Conservation (phyloP, 2,113 vertebrate species). For the Cnemophilus loriae region DNA sequence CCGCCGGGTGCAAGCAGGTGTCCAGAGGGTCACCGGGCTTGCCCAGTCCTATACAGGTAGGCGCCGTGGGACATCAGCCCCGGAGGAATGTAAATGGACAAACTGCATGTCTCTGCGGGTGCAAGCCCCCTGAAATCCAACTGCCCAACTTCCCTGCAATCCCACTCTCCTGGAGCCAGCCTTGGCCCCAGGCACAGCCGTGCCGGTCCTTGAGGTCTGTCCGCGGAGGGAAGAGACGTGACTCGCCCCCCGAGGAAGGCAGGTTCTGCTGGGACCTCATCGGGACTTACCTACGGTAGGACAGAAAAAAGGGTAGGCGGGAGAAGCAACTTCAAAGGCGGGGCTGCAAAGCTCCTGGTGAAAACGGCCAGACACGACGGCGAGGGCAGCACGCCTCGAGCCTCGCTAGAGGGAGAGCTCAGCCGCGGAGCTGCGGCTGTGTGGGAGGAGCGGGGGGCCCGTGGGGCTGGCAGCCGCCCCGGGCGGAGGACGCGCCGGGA, state of each 20-base stretch:
- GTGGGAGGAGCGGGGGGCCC: not conserved
- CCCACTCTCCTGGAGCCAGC: not conserved
- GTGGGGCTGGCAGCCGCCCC: not conserved
- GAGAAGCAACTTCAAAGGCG: not conserved
- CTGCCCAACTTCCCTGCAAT: not conserved
- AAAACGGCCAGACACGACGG: accelerated
- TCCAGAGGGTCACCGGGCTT: not conserved
- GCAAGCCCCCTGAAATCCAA: not conserved
- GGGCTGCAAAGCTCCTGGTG: not conserved
- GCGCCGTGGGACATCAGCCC: not conserved
- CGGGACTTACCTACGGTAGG: not conserved
- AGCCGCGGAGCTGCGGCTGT: not conserved
- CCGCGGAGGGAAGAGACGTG: not conserved
- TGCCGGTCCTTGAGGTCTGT: not conserved
- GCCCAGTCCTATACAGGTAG: not conserved
- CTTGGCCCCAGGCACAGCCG: not conserved
- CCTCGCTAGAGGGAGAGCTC: not conserved
- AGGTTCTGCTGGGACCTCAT: not conserved
- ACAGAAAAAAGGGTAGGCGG: not conserved
- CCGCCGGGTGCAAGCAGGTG: not conserved
- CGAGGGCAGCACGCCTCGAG: not conserved
- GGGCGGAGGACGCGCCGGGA: not conserved
- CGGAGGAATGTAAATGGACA: not conserved
- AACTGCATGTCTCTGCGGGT: not conserved
- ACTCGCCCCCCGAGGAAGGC: not conserved